Base-by-base conservation (phyloP, 2,113 vertebrate genomes). In the Lepidothrix coronata region DNA sequence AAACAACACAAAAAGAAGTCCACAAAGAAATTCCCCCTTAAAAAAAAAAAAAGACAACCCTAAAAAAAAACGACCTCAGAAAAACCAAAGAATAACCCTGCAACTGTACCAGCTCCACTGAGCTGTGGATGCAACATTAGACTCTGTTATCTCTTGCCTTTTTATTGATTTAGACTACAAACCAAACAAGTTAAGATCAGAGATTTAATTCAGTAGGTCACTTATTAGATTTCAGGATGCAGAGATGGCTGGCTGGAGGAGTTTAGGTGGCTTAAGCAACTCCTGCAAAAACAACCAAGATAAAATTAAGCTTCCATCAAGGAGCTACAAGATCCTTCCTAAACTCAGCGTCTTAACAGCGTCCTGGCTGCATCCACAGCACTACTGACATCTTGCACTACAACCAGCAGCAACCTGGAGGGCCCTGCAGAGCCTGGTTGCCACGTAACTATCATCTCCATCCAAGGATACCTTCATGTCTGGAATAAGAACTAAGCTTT, bases 231-330 rank as follows among this genome's bases (percentile, higher is more conserved):
- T 87, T 78, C 54, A 91, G 70, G 52, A 78, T 24, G 41, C 35
- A 49, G 84, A 81, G 72, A 74, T 33, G 61, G 59, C 15, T 49
- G 52, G n/a, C 31, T 74, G 22, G 44, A 63, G 51, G 43, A 90
- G 49, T 79, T 87, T 44, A 72, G 39, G 52, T 75, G 48, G 55
- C 25, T 92, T 70, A 89, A 88, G 65, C 20, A 94, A 78, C n/a
- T 49, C 67, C 66, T 39, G n/a, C 23, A 55, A 62, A 61, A 71
- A 44, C 8, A 49, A 28, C 4, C 9, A 12, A 54, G 59, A 52
- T n/a, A 88, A 77, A 93, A 95, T 81, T 37, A 94, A 67, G 72
- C 63, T 89, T 86, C 82, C 76, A 91, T 80, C 85, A 88, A 92
- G 75, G 55, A 88, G 72, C 92, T 63, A 43, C 21, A 71, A 86